Base-by-base conservation (phyloP, 2,888 invertebrate species). In the Cryptosula pallasiana region DNA sequence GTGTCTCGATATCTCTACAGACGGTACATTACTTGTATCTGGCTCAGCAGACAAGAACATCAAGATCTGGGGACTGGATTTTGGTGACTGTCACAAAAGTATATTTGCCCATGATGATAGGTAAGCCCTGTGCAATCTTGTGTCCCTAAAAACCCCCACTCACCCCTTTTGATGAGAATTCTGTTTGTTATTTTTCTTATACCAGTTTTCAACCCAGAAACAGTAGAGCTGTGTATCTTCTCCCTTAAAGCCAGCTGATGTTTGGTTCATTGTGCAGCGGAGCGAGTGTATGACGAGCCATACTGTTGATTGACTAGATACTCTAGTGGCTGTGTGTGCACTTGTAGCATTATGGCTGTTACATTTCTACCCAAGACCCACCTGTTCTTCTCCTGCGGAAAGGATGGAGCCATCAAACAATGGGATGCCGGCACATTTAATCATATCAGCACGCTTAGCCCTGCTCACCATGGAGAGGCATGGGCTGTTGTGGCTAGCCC, bases 11-110 rank as follows among this genome's bases (percentile, higher is more conserved):
- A 94, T 98, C 74, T 94, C 94, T 20, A 91, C 91, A 77, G 86
- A 87, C 76, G 83, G 82, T 74, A 89, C 89, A 13, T 83, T 98
- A 32, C 91, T 98, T 75, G 93, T 90, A 13, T 96, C 98, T 0
- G 98, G 97, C 5, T 96, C 97, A 1, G 92, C 93, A 0, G 99
- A 99, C 87, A 89, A 95, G 55, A 96, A 94, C 83, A 89, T 98
- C 35, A 96, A 97, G 87, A 91, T 99, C 75, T 99, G 98, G 98
- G 98, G 98, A 45, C 88, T 98, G 86, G 96, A 98, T 86, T 98
- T 95, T 84, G 98, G 98, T n/a, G 96, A 99, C 84, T 97, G 96
- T 78, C 97, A 95, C 86, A 86, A 85, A 80, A 95, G 95, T 0
- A 88, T 98, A 77, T 94, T 96, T 84, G 97, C 96, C 0, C 98